These are phyloP conservation scores for Amblyopsis hoosieri DNA, from an alignment of 2,797 vertebrate genomes.

Conservation along the genomic window DNA sequence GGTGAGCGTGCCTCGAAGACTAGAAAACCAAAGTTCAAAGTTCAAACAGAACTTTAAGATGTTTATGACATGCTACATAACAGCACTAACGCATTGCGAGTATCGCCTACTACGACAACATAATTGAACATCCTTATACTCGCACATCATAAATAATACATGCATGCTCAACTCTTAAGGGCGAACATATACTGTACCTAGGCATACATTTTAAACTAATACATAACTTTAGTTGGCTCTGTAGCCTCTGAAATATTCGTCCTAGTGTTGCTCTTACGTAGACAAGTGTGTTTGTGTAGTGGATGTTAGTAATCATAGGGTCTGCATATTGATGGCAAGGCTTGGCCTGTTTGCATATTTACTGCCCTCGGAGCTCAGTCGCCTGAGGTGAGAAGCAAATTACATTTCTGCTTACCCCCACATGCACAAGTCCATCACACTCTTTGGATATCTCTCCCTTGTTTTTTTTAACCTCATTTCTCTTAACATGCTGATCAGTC, in stretches of 20 bases:
- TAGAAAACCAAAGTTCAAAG: conserved; percentile 16
- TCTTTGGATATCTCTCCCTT: conserved; percentile 68
- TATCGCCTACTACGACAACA: conserved; percentile 2
- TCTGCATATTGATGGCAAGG: conserved; percentile 81
- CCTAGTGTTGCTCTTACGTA: conserved; percentile 56
- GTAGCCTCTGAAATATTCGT: conserved; percentile 35
- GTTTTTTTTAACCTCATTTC: conserved; percentile 68
- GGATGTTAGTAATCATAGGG: conserved; percentile 81
- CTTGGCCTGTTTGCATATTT: conserved; percentile 82
- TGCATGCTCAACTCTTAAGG: conserved; percentile 45
- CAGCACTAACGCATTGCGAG: conserved; percentile 5
- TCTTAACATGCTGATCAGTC: conserved; percentile 81
- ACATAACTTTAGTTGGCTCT: conserved; percentile 53
- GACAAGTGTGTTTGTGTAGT: conserved; percentile 71
- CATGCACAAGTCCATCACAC: conserved; percentile 68
- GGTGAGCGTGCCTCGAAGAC: conserved; percentile 46
- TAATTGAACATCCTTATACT: conserved; percentile 21
- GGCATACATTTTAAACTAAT: conserved; percentile 34
- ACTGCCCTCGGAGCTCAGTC: conserved; percentile 78
- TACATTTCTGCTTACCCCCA: conserved; percentile 80
- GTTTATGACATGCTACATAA: conserved; percentile 17
- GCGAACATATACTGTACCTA: conserved; percentile 41
- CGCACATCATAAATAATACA: conserved; percentile 41
- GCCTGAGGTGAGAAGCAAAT: conserved; percentile 84
- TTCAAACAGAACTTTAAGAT: conserved; percentile 54